Evolutionary conservation across 37 sponge, comb jelly and placozoan species (phyloP).

Genomic region (Chondrilla cf. caribensis): DNA sequence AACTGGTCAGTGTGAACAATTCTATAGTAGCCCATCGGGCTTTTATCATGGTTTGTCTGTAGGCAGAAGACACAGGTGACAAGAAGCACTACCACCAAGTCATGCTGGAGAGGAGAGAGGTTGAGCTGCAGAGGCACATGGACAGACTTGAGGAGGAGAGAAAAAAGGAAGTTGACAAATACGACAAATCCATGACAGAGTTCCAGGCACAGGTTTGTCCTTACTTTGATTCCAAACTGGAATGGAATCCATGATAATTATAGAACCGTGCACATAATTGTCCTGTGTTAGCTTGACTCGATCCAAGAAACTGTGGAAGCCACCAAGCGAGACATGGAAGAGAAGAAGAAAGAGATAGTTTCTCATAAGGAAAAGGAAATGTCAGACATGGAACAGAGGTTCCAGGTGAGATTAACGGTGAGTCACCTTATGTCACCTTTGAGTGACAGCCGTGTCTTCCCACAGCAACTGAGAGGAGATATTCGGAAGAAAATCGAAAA

Average conservation of each 20-base stretch:
- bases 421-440: too few species aligned
- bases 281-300: neutral
- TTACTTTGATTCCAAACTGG: neutral
- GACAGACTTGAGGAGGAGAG: neutral
- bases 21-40: neutral
- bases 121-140: slow-evolving; percentile 8
- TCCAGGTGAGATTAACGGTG: neutral
- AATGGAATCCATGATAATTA: too few species aligned
- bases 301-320: neutral
- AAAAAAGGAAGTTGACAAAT: neutral
- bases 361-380: neutral
- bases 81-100: slow-evolving; percentile 9
- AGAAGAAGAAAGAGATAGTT: neutral
- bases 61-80: neutral
- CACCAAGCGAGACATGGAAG: neutral
- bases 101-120: slow-evolving; percentile 5
- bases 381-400: neutral
- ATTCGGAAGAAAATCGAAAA: too few species aligned
- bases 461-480: too few species aligned
- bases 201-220: neutral
- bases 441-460: too few species aligned
- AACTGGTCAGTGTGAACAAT: neutral
- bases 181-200: neutral
- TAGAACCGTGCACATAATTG: neutral
- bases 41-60: neutral